Base-by-base conservation (phyloP, 1,140 invertebrate genomes). In the Drosophila kikkawai region DNA sequence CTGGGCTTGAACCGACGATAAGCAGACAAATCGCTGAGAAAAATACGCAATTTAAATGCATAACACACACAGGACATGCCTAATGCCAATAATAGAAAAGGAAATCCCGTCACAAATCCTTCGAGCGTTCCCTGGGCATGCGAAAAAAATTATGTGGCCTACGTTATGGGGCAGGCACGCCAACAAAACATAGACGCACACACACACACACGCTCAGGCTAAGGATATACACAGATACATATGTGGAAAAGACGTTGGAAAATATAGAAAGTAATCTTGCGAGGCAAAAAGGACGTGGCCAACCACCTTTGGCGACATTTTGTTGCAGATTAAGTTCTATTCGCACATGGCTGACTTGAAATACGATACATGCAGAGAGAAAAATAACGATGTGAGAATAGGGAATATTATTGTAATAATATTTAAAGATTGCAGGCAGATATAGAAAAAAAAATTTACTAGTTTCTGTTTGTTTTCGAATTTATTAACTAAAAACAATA, bases 31-130 rank as follows among this genome's bases (percentile, higher is more conserved):
- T 92, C 87, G 91, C 85, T 91, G 86, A 91, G 88, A 92, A 92
- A 92, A 92, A 92, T 92, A 92, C 91, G 91, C 91, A 92, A 92
- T 92, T 92, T 92, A 92, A 92, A 92, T 92, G 91, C 91, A 92
- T 92, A 92, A 92, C 91, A 92, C 91, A 92, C 91, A 92, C 80
- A 92, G 91, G 91, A 92, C 91, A 92, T 92, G 91, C 88, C 91
- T 92, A 92, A 92, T 92, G 91, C 91, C 91, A 92, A 92, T 92
- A 92, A 92, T 92, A 92, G 91, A 92, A 92, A 92, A 92, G 91
- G 91, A 92, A 92, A 92, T 92, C 91, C 91, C 86, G 82, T 90
- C 91, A 92, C 90, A 92, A 92, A 92, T 92, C 91, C 91, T 90
- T 80, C 74, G 71, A 90, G 80, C 78, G 74, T 41, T 68, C 60